Evolutionary conservation across 2,888 invertebrate species (phyloP).

Genomic region (Gortyna flavago): DNA sequence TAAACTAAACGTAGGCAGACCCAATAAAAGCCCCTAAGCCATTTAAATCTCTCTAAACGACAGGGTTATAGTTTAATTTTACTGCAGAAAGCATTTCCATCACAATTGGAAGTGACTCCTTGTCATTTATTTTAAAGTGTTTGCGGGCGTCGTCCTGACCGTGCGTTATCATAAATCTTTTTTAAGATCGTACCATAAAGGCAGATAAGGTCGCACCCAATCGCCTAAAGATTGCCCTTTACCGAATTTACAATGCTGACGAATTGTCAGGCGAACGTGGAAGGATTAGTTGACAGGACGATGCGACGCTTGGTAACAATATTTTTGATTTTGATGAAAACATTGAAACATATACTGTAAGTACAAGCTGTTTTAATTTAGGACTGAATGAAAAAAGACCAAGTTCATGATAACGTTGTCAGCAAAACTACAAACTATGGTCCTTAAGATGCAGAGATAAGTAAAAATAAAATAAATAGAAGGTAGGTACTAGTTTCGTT

Average conservation of each 20-base stretch:
- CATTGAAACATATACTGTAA: not conserved
- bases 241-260: constrained; percentile 86
- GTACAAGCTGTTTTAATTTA: not conserved
- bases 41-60: constrained; percentile 89
- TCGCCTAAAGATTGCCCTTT: constrained; percentile 87
- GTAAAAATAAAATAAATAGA: not conserved
- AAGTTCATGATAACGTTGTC: not conserved
- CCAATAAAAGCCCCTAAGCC: constrained; percentile 86
- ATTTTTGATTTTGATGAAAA: constrained; percentile 4
- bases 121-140: constrained; percentile 90
- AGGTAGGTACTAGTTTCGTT: no score
- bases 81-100: constrained; percentile 90
- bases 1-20: constrained; percentile 80
- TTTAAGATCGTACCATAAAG: constrained; percentile 89
- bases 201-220: constrained; percentile 89
- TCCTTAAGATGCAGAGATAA: not conserved
- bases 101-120: constrained; percentile 90
- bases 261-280: constrained; percentile 80
- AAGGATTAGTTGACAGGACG: constrained; percentile 69
- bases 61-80: constrained; percentile 90
- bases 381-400: not conserved
- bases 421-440: not conserved
- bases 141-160: constrained; percentile 84
- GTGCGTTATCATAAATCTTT: constrained; percentile 90
- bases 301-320: constrained; percentile 62